These are phyloP conservation scores for Poicephalus gulielmi DNA, from an alignment of 2,113 vertebrate species.

Conservation along the genomic window DNA sequence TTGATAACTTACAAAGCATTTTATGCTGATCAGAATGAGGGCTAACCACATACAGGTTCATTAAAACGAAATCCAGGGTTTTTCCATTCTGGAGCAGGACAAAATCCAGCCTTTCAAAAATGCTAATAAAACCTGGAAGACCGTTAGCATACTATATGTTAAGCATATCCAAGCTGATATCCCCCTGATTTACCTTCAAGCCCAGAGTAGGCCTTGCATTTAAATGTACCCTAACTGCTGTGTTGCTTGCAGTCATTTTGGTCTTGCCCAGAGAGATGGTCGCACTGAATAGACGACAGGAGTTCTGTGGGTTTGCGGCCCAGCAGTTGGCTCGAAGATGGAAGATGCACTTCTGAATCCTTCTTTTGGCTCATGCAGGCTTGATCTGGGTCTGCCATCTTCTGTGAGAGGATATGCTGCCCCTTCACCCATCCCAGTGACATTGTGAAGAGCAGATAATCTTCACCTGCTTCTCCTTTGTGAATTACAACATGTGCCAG, in stretches of 20 bases:
- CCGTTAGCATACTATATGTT: not conserved
- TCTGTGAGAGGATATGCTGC: not conserved
- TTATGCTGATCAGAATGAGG: not conserved
- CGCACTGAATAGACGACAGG: fast-evolving
- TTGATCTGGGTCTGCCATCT: not conserved
- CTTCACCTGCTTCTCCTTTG: not conserved
- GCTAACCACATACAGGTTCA: not conserved
- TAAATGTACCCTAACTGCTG: not conserved
- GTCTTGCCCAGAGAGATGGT: not conserved
- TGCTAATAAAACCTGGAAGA: not conserved
- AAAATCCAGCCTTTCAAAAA: slow-evolving; percentile 21
- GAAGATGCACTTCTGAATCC: not conserved
- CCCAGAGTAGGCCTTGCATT: not conserved
- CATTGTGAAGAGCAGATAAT: not conserved
- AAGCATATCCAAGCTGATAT: not conserved
- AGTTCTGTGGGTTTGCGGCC: not conserved
- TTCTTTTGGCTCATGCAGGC: not conserved
- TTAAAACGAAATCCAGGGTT: not conserved
- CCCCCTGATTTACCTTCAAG: not conserved
- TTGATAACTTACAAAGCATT: not conserved
- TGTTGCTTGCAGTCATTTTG: not conserved
- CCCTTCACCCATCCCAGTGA: not conserved
- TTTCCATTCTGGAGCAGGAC: not conserved
- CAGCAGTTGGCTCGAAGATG: not conserved
- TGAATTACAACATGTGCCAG: not conserved